Evolutionary conservation across 1,140 invertebrate species (phyloP).

Genomic region (Arctopsyche grandis): DNA sequence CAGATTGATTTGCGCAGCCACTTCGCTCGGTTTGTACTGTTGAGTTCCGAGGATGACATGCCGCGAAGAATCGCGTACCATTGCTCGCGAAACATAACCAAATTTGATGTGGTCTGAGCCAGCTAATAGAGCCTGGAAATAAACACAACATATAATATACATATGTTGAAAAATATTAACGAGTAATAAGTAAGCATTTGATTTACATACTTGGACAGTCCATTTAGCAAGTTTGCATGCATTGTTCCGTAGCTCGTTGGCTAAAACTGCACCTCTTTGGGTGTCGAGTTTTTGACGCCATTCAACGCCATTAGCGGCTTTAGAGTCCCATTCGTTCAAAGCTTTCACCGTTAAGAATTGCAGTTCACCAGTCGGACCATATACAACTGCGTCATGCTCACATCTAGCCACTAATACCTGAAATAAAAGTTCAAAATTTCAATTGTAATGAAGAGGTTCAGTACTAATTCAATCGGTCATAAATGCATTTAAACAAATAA

Average conservation of each 20-base stretch:
- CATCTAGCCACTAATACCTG: slow-evolving; percentile 87
- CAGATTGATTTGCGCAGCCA: slow-evolving; percentile 98
- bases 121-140: slow-evolving; percentile 81
- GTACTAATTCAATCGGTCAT: background rate
- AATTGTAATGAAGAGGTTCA: background rate
- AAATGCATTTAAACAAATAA: background rate
- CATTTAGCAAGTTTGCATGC: slow-evolving; percentile 99
- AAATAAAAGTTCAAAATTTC: background rate
- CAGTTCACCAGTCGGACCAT: slow-evolving; percentile 88
- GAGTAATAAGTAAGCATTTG: background rate
- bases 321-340: slow-evolving; percentile 98
- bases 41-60: slow-evolving; percentile 98
- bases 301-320: slow-evolving; percentile 94
- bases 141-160: slow-evolving; percentile 5
- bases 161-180: background rate
- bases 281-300: slow-evolving; percentile 98
- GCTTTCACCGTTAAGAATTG: slow-evolving; percentile 98
- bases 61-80: slow-evolving; percentile 92
- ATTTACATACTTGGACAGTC: slow-evolving; percentile 83
- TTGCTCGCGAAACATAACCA: slow-evolving; percentile 96
- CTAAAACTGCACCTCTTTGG: slow-evolving; percentile 96
- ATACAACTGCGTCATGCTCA: slow-evolving; percentile 96
- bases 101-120: slow-evolving; percentile 99
- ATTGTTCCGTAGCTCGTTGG: slow-evolving; percentile 98
- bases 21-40: slow-evolving; percentile 98